Evolutionary conservation across 1,140 invertebrate genomes (phyloP), one percentile per base, ranked within the genome.

Genomic region (Sinella curviseta): DNA sequence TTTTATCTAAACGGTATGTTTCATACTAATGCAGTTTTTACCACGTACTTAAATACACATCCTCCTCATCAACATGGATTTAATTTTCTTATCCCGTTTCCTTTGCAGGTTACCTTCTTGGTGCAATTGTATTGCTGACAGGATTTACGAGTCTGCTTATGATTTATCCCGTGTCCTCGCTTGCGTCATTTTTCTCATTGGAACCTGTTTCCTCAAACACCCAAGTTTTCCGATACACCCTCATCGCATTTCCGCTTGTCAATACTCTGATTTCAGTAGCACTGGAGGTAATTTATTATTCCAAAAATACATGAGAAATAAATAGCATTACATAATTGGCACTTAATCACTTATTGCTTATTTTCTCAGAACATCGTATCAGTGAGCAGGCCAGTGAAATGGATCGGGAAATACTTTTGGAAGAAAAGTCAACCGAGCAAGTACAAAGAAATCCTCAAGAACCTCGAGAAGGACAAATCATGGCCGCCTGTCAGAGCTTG

Each of bases 1-100:
- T 87, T 91, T 35, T 90, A 87, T 81, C 88, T 88, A 16, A 91
- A 91, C 84, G 83, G 89, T 90, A 84, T 86, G 86, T 60, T n/a
- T 26, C 24, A 60, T 14, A 60, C 24, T 14, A n/a, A 60, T 17
- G 39, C 24, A 17, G 4, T 48, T 8, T 17, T 48, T 48, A 4
- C 17, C 39, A 17, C 39, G 39, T 48, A 8, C 39, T 48, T 48
- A 48, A 48, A 48, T 8, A 48, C n/a, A n/a, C n/a, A n/a, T n/a
- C n/a, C n/a, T n/a, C n/a, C n/a, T n/a, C n/a, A n/a, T n/a, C n/a
- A n/a, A n/a, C n/a, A n/a, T n/a, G n/a, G n/a, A n/a, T n/a, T n/a
- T n/a, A 48, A 48, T 12, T 48, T 48, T 48, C 39, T 48, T 48
- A 48, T 48, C 8, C 20, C 74, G 65, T 78, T 74, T 79, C 55